Base-by-base conservation (phyloP, 2,888 invertebrate genomes). In the Chydorus sphaericus region DNA sequence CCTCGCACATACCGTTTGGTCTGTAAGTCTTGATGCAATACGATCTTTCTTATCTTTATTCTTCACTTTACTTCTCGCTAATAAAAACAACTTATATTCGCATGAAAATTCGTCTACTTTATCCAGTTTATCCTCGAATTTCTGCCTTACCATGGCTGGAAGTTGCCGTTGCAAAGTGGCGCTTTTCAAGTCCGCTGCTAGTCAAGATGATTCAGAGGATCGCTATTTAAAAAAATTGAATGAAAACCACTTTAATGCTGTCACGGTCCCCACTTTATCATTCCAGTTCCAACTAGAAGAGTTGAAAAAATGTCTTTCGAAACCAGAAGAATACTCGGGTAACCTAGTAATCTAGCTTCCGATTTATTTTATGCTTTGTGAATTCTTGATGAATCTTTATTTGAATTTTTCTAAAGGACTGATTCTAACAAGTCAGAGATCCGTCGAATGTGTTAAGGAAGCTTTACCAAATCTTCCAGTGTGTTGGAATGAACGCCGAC, bases 341-440 rank as follows among this genome's bases (percentile, higher is more conserved):
- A 26, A 36, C 10, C 33, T 14, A 33, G 14, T 33, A 14, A 33
- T 36, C 16, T 36, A 4, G 3, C 36, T 36, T 4, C 18, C 16
- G 18, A 3, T 39, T 39, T 39, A 20, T 10, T 33, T 33, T 33
- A 8, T 33, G 14, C 8, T 33, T 33, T 33, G 33, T 33, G 33
- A 10, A 14, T 33, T 33, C 14, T 33, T 33, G 8, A 10, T 33
- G 14, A 33, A 33, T 33, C 8, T 33, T 33, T 33, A 14, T 33
- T 33, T 8, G 33, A 8, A 33, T 33, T 14, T 10, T 39, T 20
- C 11, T 33, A 8, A 7, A 55, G 55, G 55, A 20, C 20, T 55
- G 6, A 48, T 55, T 11, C 36, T 55, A n/a, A 55, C 55, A 6
- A 55, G 55, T 18, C 55, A 26, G 3, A 23, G 55, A n/a, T 48